Conservation (phyloP, 2,113 vertebrate species). For the Gadus macrocephalus region DNA sequence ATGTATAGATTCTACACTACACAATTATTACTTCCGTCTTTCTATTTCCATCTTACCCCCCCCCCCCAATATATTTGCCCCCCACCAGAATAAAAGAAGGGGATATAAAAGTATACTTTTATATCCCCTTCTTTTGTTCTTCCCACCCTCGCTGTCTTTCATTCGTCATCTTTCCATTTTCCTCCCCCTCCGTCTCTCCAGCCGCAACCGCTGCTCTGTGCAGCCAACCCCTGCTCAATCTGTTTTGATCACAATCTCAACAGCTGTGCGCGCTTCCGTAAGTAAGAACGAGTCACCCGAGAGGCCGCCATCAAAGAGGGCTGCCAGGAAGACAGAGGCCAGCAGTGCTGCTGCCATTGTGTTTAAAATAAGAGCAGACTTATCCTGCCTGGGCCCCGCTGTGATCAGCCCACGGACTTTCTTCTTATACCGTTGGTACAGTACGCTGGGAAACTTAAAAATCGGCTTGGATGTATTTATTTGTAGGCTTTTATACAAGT, state of each 20-base stretch:
- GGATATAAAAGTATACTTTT: no score
- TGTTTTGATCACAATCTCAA: slow-evolving; percentile 73
- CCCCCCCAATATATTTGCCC: no score
- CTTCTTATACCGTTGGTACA: slow-evolving; percentile 28
- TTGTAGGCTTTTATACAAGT: slow-evolving; percentile 7
- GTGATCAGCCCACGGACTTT: slow-evolving; percentile 61
- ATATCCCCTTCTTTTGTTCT: slow-evolving; percentile 3
- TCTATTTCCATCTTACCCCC: no score
- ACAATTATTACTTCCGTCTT: no score
- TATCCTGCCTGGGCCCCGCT: slow-evolving; percentile 51
- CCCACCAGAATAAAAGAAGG: no score
- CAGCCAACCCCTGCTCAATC: slow-evolving; percentile 57
- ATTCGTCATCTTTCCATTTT: slow-evolving; percentile 40
- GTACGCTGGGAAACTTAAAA: no score
- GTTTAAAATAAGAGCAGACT: slow-evolving; percentile 45
- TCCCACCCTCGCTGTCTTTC: slow-evolving; percentile 42
- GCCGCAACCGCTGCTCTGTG: slow-evolving; percentile 12
- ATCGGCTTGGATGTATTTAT: no score
- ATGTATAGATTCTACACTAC: no score
- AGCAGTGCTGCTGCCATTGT: slow-evolving; percentile 56
- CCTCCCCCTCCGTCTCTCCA: slow-evolving; percentile 20
- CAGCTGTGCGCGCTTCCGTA: slow-evolving; percentile 63
- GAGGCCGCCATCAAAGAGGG: slow-evolving; percentile 68
- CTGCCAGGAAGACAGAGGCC: slow-evolving; percentile 70
- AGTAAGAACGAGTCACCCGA: slow-evolving; percentile 71